phyloP scores from a whole-genome alignment of 1,140 invertebrate genomes.

The Conus betulinus region DNA sequence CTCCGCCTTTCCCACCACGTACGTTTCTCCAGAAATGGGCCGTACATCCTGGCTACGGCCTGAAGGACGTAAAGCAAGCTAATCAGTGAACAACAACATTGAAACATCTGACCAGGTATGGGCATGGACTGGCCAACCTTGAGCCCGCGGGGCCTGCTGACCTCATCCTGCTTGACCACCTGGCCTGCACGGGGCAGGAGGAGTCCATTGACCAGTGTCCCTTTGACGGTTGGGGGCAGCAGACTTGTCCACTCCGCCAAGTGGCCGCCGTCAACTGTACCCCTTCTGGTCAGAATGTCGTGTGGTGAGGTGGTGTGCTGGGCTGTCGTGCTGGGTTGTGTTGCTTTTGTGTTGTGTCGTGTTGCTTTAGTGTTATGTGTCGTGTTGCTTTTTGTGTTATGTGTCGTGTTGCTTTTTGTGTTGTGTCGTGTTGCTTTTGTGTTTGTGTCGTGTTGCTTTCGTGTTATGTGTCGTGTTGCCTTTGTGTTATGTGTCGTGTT shows the following conservation, averaged over 20 bases:
- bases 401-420: neutral
- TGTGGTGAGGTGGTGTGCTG: too few relatives aligned
- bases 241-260: neutral
- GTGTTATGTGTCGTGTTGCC: too few relatives aligned
- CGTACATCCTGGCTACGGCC: too few relatives aligned
- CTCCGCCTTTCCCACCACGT: neutral
- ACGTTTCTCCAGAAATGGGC: too few relatives aligned
- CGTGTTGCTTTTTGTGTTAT: too few relatives aligned
- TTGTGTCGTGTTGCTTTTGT: neutral
- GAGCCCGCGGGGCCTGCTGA: neutral
- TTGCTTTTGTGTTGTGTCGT: too few relatives aligned
- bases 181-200: slow-evolving; percentile 20
- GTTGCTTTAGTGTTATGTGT: too few relatives aligned
- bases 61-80: too few relatives aligned
- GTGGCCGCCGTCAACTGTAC: slow-evolving; percentile 17
- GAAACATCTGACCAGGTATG: neutral
- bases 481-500: too few relatives aligned
- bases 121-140: neutral
- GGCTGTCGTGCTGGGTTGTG: too few relatives aligned
- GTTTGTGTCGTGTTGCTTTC: neutral
- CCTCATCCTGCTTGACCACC: slow-evolving; percentile 8
- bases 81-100: too few relatives aligned
- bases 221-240: neutral
- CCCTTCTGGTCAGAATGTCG: neutral
- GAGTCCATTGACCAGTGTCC: neutral